Evolutionary conservation across 2,113 vertebrate genomes (phyloP).

Genomic region (Bubo scandiacus): DNA sequence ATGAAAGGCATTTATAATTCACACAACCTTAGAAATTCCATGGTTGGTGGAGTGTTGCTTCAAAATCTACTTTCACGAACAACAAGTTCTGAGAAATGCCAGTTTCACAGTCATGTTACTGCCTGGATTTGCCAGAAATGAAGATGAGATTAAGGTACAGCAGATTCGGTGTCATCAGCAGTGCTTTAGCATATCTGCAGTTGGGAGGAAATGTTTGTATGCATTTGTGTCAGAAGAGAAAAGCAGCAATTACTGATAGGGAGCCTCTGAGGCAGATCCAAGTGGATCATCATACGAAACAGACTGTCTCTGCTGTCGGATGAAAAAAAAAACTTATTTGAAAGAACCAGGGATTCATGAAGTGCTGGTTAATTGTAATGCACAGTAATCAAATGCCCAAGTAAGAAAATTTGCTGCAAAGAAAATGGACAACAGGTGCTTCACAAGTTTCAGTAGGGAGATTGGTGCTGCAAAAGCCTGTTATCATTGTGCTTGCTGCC

Average conservation of each 20-base stretch:
- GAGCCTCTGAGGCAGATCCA: background rate
- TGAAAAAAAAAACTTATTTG: background rate
- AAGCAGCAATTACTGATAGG: background rate
- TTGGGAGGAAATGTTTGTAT: background rate
- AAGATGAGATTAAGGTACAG: background rate
- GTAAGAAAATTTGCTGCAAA: background rate
- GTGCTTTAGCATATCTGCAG: background rate
- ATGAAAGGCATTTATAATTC: background rate
- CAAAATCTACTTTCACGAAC: background rate
- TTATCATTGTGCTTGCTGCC: background rate
- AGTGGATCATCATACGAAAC: background rate
- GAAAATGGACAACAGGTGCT: background rate
- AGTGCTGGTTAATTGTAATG: background rate
- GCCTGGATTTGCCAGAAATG: conserved; percentile 12
- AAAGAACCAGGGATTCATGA: background rate
- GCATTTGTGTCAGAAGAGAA: background rate
- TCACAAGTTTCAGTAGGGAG: background rate
- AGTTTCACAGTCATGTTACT: background rate
- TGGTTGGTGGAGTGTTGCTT: background rate
- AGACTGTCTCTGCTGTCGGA: background rate
- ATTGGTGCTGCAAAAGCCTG: background rate
- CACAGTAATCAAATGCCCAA: background rate
- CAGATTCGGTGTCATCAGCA: background rate
- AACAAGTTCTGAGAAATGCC: background rate
- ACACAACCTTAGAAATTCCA: background rate